Evolutionary conservation across 1,140 invertebrate genomes (phyloP).

Genomic region (Scaptomyza pallida): DNA sequence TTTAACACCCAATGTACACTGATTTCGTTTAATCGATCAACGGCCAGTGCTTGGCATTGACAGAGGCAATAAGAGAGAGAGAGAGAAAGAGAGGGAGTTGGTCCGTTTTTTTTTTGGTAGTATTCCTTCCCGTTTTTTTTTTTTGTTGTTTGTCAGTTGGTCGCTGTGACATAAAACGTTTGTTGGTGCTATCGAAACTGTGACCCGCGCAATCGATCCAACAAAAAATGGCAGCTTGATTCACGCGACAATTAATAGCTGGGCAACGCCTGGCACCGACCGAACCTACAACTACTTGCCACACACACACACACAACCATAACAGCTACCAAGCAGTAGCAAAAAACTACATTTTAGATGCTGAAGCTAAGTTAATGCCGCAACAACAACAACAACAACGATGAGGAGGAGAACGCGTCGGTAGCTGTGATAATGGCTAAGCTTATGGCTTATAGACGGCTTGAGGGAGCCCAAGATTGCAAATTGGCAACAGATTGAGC

Average conservation of each 20-base stretch:
- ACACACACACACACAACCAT: conserved; percentile 5
- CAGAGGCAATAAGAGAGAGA: no score
- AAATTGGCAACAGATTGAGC: conserved; percentile 44
- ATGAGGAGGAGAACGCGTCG: conserved; percentile 24
- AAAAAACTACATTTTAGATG: background rate
- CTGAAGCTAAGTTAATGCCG: conserved; percentile 1
- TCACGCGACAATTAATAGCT: conserved; percentile 79
- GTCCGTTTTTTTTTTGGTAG: background rate
- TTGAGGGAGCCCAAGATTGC: conserved; percentile 51
- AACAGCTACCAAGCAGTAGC: background rate
- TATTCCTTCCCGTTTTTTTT: no score
- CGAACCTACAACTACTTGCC: no score
- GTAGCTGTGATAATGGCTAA: conserved; percentile 70
- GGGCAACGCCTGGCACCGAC: conserved; percentile 55
- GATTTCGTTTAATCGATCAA: conserved; percentile 75
- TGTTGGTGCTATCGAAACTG: conserved; percentile 48
- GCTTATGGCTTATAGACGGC: conserved; percentile 12
- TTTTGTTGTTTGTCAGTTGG: background rate
- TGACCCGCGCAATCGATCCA: conserved; percentile 60
- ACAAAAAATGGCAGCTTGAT: conserved; percentile 50
- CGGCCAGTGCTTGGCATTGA: conserved; percentile 71
- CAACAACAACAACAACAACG: no score
- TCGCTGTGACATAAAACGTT: conserved; percentile 12
- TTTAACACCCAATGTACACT: background rate
- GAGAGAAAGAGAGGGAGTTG: background rate